Evolutionary conservation across 2,888 invertebrate species (phyloP).

Genomic region (Eumacrocentrus americanus): DNA sequence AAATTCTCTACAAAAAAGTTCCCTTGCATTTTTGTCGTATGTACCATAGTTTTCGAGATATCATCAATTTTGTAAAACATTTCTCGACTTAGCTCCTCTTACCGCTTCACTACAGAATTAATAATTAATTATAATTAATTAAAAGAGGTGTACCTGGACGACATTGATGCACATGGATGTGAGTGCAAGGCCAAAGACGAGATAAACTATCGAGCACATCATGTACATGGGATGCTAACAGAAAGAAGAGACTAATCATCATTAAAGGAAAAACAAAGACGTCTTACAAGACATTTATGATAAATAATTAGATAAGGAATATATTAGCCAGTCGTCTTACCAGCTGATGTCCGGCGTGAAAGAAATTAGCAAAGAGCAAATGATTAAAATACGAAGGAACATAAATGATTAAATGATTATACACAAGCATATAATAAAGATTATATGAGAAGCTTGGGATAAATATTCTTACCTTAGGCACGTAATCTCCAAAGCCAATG

Average conservation of each 20-base stretch:
- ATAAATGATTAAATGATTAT: background rate
- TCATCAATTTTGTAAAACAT: no score
- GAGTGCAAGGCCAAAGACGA: conserved; percentile 91
- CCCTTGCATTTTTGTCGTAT: no score
- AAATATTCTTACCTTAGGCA: conserved; percentile 74
- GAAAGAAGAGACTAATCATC: conserved; percentile 40
- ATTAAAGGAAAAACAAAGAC: background rate
- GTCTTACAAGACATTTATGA: no score
- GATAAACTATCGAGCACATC: conserved; percentile 90
- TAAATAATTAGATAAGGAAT: no score
- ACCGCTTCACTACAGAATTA: no score
- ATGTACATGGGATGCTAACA: conserved; percentile 81
- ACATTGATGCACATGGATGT: conserved; percentile 98
- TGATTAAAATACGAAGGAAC: conserved; percentile 33
- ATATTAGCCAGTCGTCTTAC: no score
- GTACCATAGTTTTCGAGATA: no score
- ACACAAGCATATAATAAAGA: background rate
- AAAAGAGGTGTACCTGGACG: conserved; percentile 81
- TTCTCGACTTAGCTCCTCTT: no score
- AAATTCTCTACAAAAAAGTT: background rate
- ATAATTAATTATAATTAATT: conserved; percentile 43
- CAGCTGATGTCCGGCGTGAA: conserved; percentile 57
- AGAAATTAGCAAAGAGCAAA: conserved; percentile 44
- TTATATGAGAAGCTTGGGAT: no score
- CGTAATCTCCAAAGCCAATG: conserved; percentile 94